Percentiles rank a stretch among this genome's conserved stretches.
These are phyloP conservation scores for Galaxea fascicularis DNA, from an alignment of 92 coral and sea anemone species.

Conservation along the genomic window DNA sequence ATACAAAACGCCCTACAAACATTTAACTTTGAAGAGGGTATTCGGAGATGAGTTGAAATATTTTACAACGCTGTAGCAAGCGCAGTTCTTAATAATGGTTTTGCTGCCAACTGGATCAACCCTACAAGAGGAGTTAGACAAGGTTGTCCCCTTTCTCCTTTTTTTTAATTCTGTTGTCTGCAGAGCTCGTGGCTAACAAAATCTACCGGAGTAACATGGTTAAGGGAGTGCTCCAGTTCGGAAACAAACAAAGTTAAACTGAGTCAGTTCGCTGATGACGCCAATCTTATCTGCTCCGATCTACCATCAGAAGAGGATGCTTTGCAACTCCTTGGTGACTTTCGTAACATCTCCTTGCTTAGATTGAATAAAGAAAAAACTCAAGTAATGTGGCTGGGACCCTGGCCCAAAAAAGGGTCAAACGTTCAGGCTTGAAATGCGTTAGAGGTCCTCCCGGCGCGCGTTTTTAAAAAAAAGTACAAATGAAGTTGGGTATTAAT, in stretches of 20 bases:
- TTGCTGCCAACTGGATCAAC: slow-evolving; percentile 8
- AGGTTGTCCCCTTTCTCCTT: slow-evolving; percentile 10
- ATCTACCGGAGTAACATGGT: not conserved
- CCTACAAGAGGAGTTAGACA: slow-evolving; percentile 8
- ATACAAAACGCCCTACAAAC: not conserved
- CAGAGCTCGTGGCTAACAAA: slow-evolving; percentile 4
- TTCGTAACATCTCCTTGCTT: not conserved
- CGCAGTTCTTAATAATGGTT: slow-evolving; percentile 4
- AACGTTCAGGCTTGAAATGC: no score
- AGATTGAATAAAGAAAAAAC: not conserved
- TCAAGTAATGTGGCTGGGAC: not conserved
- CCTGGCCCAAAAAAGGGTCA: not conserved
- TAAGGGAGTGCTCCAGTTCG: not conserved
- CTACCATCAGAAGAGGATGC: not conserved
- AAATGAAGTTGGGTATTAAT: no score
- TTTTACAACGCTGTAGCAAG: no score
- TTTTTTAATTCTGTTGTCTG: not conserved
- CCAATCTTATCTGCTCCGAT: slow-evolving; percentile 11
- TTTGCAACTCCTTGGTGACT: not conserved
- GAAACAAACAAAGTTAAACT: slow-evolving; percentile 13
- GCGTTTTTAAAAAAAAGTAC: no score
- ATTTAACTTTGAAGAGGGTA: no score
- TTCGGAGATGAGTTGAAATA: no score
- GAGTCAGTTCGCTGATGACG: slow-evolving; percentile 45
- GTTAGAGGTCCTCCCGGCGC: no score